phyloP scores from a whole-genome alignment of 2,113 vertebrate species.

The Macaca nemestrina region DNA sequence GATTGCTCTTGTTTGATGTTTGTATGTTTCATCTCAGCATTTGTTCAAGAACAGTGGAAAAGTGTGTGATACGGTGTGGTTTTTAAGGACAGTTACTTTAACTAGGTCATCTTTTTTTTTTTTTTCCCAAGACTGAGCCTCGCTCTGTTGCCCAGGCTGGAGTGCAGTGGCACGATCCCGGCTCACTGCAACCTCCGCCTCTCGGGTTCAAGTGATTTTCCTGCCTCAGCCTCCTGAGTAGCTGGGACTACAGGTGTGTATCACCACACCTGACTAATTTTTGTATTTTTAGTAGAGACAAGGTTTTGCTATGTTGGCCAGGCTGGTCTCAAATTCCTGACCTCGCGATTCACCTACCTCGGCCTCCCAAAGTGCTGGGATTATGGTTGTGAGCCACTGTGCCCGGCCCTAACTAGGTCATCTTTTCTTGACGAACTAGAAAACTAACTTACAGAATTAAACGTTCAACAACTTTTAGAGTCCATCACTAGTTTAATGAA shows the following conservation, averaged over 20 bases:
- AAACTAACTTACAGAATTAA: not conserved
- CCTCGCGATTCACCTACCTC: accelerated
- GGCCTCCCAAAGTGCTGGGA: not conserved
- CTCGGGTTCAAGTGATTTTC: not conserved
- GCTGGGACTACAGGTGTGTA: not conserved
- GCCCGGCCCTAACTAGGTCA: not conserved
- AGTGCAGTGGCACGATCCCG: not conserved
- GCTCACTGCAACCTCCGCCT: not conserved
- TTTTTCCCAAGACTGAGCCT: not conserved
- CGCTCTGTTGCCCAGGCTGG: not conserved
- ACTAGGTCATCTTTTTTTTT: not conserved
- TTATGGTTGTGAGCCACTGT: not conserved
- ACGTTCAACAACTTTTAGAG: not conserved
- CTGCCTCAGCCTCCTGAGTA: not conserved
- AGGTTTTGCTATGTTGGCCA: not conserved
- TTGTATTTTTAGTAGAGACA: not conserved
- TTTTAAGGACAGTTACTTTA: slow-evolving; percentile 26
- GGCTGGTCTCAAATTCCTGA: not conserved
- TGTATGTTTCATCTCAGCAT: not conserved
- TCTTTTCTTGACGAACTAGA: not conserved
- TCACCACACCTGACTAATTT: not conserved
- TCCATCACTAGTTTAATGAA: not conserved
- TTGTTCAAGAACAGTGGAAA: not conserved
- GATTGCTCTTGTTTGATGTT: not conserved
- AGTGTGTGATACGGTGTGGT: not conserved